Evolutionary conservation across 2,888 invertebrate species (phyloP).

Genomic region (Pharmacophagus antenor): DNA sequence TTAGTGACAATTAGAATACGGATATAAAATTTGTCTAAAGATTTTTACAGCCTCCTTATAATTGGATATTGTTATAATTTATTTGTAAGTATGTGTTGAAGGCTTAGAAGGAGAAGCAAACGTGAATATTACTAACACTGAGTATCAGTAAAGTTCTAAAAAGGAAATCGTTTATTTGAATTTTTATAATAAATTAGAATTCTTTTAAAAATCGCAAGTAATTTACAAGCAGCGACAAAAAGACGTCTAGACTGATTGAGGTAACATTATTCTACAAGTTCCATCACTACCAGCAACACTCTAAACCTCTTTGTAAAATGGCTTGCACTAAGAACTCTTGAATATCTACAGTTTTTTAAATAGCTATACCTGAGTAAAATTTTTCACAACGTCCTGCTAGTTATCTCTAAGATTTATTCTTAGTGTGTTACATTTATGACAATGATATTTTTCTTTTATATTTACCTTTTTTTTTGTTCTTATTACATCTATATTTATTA

Average conservation of each 20-base stretch:
- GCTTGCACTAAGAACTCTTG: slow-evolving; percentile 21
- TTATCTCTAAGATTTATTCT: slow-evolving; percentile 7
- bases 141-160: no score
- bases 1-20: no score
- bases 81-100: no score
- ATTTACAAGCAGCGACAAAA: slow-evolving; percentile 10
- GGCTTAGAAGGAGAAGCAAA: no score
- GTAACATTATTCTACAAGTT: slow-evolving; percentile 23
- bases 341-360: slow-evolving; percentile 23
- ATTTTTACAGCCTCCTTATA: no score
- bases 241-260: slow-evolving; percentile 29
- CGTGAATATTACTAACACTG: no score
- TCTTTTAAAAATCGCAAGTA: not conserved
- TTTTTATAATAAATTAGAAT: no score
- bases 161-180: no score
- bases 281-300: slow-evolving; percentile 5
- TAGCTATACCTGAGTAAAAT: slow-evolving; percentile 16
- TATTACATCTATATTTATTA: no score
- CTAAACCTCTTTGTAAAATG: slow-evolving; percentile 25
- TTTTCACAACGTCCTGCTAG: slow-evolving; percentile 15
- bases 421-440: not conserved
- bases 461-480: no score
- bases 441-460: not conserved
- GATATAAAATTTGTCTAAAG: no score
- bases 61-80: no score